Evolutionary conservation across 2,113 vertebrate genomes (phyloP), one percentile per base, ranked within the genome.

Genomic region (Trachemys scripta): DNA sequence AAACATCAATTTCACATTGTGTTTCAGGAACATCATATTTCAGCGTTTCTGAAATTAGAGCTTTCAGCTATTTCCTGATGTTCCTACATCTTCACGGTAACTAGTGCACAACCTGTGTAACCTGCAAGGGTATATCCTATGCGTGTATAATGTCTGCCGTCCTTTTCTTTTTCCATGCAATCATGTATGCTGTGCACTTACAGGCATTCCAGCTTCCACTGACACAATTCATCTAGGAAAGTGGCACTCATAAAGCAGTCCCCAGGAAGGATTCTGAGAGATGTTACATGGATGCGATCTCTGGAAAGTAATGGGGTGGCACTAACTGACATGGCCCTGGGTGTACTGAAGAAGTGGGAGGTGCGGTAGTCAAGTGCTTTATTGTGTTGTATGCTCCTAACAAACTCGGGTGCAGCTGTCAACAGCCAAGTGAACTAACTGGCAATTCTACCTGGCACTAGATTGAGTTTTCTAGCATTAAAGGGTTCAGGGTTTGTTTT

Each of bases 341-440:
- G 69, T 8, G 72, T 45, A 31, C 80, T 94, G 84, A 95, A 94
- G 92, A 78, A 95, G 83, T 62, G 80, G 95, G 90, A 57, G 25
- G 83, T 84, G 87, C 88, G 85, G 75, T 53, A 90, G 87, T 56
- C 81, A 42, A 83, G 88, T 84, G 82, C 82, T 78, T 89, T 89
- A 72, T 72, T 72, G n/a, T 10, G 4, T 38, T 20, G 78, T 45
- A 82, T 94, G 83, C 31, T 82, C 1, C 56, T 86, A 88, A 92
- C 92, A 82, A 80, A 80, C 91, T 90, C 82, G 89, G 85, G 24
- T 53, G 42, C 72, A 80, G 94, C 54, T 91, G 84, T 85, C 80
- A 80, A 5, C 59, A 89, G 85, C 35, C 16, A 8, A 75, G 75
- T 72, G 45, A 24, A 56, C 85, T 87, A 87, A 94, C 93, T 85